phyloP scores from a whole-genome alignment of 2,797 vertebrate genomes.

The Gymnocypris eckloni region DNA sequence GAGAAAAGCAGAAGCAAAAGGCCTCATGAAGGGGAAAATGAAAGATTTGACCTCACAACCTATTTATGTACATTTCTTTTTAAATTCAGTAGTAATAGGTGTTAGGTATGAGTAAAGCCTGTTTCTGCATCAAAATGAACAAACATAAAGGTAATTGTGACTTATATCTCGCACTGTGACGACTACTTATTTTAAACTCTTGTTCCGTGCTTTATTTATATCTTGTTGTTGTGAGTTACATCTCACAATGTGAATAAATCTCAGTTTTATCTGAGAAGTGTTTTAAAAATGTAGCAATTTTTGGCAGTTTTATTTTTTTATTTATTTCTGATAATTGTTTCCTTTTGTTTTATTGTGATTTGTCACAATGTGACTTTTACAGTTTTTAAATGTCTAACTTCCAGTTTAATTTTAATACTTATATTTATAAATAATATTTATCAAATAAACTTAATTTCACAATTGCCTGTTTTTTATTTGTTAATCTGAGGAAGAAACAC shows the following conservation, averaged over 20 bases:
- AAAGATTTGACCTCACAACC: neutral
- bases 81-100: neutral
- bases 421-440: neutral
- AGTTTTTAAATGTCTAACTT: neutral
- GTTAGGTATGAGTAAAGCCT: neutral
- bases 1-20: slow-evolving; percentile 17
- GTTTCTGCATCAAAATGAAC: neutral
- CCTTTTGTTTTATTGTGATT: neutral
- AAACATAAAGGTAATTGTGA: neutral
- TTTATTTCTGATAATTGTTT: neutral
- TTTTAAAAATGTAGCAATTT: neutral
- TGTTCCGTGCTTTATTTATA: neutral
- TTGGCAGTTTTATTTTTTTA: neutral
- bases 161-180: neutral
- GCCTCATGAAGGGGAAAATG: neutral
- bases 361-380: no score
- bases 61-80: neutral
- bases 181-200: neutral
- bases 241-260: neutral
- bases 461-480: neutral
- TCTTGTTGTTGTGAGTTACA: neutral
- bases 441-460: neutral
- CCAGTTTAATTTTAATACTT: neutral
- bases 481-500: neutral
- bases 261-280: neutral